Percentiles rank a stretch among this genome's conserved stretches.
Evolutionary conservation across 2,113 vertebrate species (phyloP).

Genomic region (Amphiprion percula): DNA sequence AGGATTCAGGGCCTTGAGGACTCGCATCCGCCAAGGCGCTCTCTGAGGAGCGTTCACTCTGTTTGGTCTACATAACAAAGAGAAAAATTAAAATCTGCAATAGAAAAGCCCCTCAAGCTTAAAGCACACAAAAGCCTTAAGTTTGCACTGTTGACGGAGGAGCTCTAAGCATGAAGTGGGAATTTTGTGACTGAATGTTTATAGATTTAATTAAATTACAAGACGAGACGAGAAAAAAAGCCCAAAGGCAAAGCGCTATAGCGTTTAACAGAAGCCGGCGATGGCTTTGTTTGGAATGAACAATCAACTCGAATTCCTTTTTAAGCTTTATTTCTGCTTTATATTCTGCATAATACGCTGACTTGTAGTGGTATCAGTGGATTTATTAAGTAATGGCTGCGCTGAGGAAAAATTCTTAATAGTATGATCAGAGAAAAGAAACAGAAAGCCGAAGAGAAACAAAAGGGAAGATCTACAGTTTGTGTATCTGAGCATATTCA

Average conservation of each 20-base stretch:
- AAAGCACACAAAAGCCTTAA: conserved; percentile 56
- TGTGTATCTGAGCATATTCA: background rate
- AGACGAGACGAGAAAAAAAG: conserved; percentile 42
- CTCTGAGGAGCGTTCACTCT: conserved; percentile 66
- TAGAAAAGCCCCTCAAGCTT: conserved; percentile 54
- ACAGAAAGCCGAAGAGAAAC: background rate
- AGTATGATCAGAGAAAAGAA: background rate
- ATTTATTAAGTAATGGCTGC: conserved; percentile 40
- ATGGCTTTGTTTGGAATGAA: conserved; percentile 53
- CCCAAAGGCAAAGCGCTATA: conserved; percentile 47
- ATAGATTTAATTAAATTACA: conserved; percentile 79
- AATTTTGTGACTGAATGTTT: conserved; percentile 66
- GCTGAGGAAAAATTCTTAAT: conserved; percentile 4
- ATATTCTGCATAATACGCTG: conserved; percentile 48
- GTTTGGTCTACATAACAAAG: conserved; percentile 81
- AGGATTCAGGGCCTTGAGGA: conserved; percentile 76
- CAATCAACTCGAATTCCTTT: conserved; percentile 53
- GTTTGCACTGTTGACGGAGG: conserved; percentile 51
- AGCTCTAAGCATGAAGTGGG: conserved; percentile 54
- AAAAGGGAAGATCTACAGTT: background rate
- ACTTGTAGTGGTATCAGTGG: conserved; percentile 36
- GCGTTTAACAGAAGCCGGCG: conserved; percentile 35
- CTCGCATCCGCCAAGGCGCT: conserved; percentile 64
- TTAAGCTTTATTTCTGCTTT: conserved; percentile 32
- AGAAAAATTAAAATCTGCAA: conserved; percentile 69